Evolutionary conservation across 1,140 invertebrate genomes (phyloP), one percentile per base, ranked within the genome.

Genomic region (Apis cerana): DNA sequence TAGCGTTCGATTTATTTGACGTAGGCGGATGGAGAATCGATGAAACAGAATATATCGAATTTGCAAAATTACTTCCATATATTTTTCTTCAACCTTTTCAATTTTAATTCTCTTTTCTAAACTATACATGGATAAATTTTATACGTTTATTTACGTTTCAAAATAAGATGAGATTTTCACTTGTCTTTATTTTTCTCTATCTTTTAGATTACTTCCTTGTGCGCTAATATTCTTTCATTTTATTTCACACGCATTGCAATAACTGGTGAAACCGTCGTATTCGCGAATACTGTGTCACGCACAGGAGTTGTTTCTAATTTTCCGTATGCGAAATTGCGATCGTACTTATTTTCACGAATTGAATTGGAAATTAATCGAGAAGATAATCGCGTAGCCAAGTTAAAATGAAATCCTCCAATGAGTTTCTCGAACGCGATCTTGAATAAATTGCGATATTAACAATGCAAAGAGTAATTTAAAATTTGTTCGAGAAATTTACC

Each of bases 1-100:
- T 1, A 56, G 17, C 15, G n/a, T 61, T 50, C 67, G 67, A 70
- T 79, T 79, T 79, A 79, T 70, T 79, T 70, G 76, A 61, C 54
- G 56, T 61, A 70, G 33, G 33, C 4, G 27, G 23, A 13, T 79
- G 19, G 67, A 52, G 61, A 61, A 50, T 79, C 67, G 67, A 79
- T 70, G 33, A 43, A 43, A 43, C 33, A 43, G 33, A 43, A 43
- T 43, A 43, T 43, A 43, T 43, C 33, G 33, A 43, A 69, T 70
- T 43, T 21, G 43, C 33, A 50, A 61, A 79, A 70, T 79, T 70
- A 79, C 56, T 19, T 61, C 56, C 76, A 61, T 52, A 79, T 61
- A 79, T 70, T 79, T 70, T 43, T 15, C 67, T 43, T 8, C 12
- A 4, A 10, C 11, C 62, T 17, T 8, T n/a, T 12, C 0, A 33